Evolutionary conservation across 2,797 vertebrate species (phyloP).

Genomic region (Gymnothorax reevesii): DNA sequence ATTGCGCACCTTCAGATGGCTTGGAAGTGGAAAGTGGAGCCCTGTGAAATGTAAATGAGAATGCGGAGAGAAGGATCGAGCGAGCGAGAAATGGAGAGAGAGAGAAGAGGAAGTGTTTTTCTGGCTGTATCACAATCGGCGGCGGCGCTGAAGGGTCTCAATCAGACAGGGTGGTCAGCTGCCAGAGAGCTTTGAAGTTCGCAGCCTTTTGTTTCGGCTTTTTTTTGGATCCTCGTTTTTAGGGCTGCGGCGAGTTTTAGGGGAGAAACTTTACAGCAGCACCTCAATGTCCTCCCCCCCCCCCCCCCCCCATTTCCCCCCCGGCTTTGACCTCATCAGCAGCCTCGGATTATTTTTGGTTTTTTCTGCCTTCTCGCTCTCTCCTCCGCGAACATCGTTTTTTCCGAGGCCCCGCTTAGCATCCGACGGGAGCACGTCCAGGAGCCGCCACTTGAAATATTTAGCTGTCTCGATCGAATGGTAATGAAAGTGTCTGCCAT

Average conservation of each 20-base stretch:
- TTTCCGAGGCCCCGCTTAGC: conserved; percentile 57
- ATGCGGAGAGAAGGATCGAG: background rate
- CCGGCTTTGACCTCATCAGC: background rate
- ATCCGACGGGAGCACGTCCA: conserved; percentile 78
- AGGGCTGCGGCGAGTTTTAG: conserved; percentile 42
- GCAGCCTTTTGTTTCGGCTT: conserved; percentile 67
- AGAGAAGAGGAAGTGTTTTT: conserved; percentile 21
- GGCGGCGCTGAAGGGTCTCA: conserved; percentile 62
- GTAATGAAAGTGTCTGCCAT: conserved; percentile 90
- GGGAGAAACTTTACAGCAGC: conserved; percentile 30
- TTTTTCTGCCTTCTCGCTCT: conserved; percentile 19
- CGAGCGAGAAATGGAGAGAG: background rate
- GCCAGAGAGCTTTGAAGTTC: conserved; percentile 73
- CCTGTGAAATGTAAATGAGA: background rate
- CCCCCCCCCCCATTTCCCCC: background rate
- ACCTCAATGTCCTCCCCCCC: background rate
- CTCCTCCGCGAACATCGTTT: background rate
- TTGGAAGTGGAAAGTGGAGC: background rate
- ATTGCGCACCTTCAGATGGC: background rate
- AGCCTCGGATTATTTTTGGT: background rate
- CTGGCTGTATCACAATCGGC: conserved; percentile 24
- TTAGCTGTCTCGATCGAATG: conserved; percentile 91
- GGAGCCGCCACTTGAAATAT: conserved; percentile 86
- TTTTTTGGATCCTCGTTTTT: conserved; percentile 55
- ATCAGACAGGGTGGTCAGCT: conserved; percentile 61